Evolutionary conservation across 2,797 vertebrate species (phyloP).

Genomic region (Acanthornis magna): DNA sequence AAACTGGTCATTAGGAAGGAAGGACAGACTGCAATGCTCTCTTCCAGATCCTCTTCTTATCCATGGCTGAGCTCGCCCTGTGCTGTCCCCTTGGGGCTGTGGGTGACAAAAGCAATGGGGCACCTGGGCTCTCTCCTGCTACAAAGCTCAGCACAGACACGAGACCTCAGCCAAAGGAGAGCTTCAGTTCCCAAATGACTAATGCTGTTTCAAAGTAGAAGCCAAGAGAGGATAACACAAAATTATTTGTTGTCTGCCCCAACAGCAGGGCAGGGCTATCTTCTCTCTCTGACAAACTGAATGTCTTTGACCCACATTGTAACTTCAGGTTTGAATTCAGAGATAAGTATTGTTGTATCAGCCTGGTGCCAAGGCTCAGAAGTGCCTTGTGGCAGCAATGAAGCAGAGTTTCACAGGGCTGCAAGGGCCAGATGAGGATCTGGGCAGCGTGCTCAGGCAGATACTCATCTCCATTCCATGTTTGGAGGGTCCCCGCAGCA

Average conservation of each 20-base stretch:
- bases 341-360: background rate
- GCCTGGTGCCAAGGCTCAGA: background rate
- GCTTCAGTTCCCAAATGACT: background rate
- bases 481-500: accelerated
- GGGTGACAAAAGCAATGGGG: background rate
- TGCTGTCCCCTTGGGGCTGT: background rate
- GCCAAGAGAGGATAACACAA: background rate
- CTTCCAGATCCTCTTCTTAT: background rate
- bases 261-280: background rate
- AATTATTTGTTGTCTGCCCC: background rate
- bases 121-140: background rate
- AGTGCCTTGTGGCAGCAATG: background rate
- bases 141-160: background rate
- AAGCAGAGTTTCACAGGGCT: background rate
- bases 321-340: background rate
- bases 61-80: background rate
- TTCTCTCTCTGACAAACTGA: background rate
- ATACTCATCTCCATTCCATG: background rate
- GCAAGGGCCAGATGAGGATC: background rate
- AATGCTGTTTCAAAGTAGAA: background rate
- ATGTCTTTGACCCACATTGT: background rate
- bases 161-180: background rate
- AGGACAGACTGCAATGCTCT: background rate
- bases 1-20: background rate
- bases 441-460: accelerated